phyloP scores from a whole-genome alignment of 2,797 vertebrate genomes.

The Hemibagrus guttatus region DNA sequence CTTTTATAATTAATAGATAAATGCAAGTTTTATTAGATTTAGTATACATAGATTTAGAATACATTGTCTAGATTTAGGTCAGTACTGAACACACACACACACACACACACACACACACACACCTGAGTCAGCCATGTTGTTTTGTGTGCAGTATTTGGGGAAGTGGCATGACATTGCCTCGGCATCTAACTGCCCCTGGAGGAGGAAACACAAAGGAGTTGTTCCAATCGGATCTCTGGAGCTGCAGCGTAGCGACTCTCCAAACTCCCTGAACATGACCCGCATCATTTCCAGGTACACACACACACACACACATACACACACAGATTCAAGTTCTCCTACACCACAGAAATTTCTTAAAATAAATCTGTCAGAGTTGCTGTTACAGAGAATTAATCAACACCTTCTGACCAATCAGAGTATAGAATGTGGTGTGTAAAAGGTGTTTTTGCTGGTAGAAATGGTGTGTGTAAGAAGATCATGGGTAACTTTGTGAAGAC shows the following conservation, averaged over 20 bases:
- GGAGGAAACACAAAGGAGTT: constrained; percentile 65
- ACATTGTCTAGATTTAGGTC: neutral
- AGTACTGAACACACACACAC: neutral
- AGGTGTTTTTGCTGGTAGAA: constrained; percentile 56
- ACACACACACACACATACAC: neutral
- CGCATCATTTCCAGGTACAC: constrained; percentile 59
- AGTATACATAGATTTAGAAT: neutral
- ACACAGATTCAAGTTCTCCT: constrained; percentile 26
- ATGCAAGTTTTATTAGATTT: neutral
- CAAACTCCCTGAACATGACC: constrained; percentile 60
- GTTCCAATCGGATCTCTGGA: constrained; percentile 75
- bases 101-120: neutral
- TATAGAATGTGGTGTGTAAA: neutral
- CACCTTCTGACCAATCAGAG: neutral
- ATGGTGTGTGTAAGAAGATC: constrained; percentile 65
- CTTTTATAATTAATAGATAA: neutral
- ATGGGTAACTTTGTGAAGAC: constrained; percentile 66
- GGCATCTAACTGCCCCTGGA: constrained; percentile 73
- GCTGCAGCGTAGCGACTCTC: constrained; percentile 59
- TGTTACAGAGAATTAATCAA: neutral
- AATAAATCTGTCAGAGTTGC: neutral
- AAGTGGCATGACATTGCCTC: constrained; percentile 85
- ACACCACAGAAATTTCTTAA: neutral
- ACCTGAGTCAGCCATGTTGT: neutral
- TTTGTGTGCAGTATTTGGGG: constrained; percentile 79